Base-by-base conservation (phyloP, 2,113 vertebrate species). In the Hyaena hyaena region DNA sequence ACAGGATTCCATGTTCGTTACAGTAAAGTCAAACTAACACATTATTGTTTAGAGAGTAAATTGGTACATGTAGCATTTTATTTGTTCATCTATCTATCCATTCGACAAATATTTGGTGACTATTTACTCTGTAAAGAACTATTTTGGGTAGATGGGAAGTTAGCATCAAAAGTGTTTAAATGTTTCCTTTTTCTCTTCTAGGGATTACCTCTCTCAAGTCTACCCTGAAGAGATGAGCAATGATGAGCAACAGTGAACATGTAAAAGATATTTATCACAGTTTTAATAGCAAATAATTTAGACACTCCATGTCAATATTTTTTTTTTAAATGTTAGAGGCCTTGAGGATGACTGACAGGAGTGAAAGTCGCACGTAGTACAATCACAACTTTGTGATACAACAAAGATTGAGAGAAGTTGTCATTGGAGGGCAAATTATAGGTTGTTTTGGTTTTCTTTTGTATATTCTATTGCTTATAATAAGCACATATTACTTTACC, bases 151-250 rank as follows among this genome's bases (percentile, higher is more conserved):
- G 33, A 24, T 90, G 31, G 16, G 2, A 95, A 85, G 10, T 82
- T 74, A 17, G 4, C 74, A 55, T 74, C 28, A 88, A 83, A 73
- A 8, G 1, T 45, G 66, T 88, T 90, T 31, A 35, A 92, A 71
- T 88, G 8, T 74, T 91, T 92, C 61, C 8, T 24, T 88, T 83
- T 45, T 50, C 48, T 61, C 87, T 77, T 82, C 7, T 35, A 58
- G 4, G 9, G 8, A 86, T 77, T 76, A 66, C 10, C 71, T 79
- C 35, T 33, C 87, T 35, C 7, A 69, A 93, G 43, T 85, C 24
- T 74, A 53, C 61, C 26, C 61, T 94, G 90, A 92, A 86, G 45
- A 90, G 83, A 95, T 71, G 63, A 77, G 63, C 50, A 85, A 45
- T 48, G 12, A 77, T 81, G 10, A 86, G 26, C 4, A 81, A 85